Conservation (phyloP, 2,888 invertebrate genomes). For the Drosophila pegasa region DNA sequence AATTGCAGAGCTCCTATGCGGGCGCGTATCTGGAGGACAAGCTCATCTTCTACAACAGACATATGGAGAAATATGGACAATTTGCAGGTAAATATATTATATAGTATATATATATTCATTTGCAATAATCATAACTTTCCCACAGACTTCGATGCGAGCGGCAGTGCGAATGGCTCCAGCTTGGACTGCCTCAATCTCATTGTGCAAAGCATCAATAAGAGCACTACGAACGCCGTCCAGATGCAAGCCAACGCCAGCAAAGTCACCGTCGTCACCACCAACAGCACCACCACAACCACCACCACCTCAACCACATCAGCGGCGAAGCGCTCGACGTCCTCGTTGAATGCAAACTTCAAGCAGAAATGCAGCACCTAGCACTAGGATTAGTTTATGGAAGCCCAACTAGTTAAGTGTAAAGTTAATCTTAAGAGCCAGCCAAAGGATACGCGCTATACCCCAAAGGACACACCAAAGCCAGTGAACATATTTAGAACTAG, state of each 20-base stretch:
- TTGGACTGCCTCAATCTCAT: constrained; percentile 90
- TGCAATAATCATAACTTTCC: neutral
- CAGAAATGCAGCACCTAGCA: constrained; percentile 83
- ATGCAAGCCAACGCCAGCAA: constrained; percentile 37
- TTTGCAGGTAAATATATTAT: constrained; percentile 81
- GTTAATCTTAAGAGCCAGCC: constrained; percentile 45
- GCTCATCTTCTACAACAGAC: constrained; percentile 82
- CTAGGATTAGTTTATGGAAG: constrained; percentile 5
- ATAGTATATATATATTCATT: neutral
- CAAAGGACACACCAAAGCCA: constrained; percentile 39
- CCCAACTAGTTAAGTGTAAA: constrained; percentile 63
- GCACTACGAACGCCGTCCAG: constrained; percentile 47
- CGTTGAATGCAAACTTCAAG: constrained; percentile 82
- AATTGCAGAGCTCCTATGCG: constrained; percentile 83
- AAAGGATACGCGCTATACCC: constrained; percentile 78
- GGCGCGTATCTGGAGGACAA: constrained; percentile 84
- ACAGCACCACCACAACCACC: constrained; percentile 15
- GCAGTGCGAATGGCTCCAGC: constrained; percentile 86
- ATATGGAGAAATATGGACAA: constrained; percentile 83
- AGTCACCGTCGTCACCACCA: constrained; percentile 10
- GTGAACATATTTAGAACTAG: constrained; percentile 52
- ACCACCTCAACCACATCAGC: constrained; percentile 29
- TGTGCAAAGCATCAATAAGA: constrained; percentile 88
- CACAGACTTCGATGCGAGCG: constrained; percentile 85
- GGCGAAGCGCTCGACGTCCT: constrained; percentile 27